Percentiles rank a stretch among this genome's conserved stretches.
Conservation (phyloP, 2,888 invertebrate genomes). For the Epistrophe grossulariae region DNA sequence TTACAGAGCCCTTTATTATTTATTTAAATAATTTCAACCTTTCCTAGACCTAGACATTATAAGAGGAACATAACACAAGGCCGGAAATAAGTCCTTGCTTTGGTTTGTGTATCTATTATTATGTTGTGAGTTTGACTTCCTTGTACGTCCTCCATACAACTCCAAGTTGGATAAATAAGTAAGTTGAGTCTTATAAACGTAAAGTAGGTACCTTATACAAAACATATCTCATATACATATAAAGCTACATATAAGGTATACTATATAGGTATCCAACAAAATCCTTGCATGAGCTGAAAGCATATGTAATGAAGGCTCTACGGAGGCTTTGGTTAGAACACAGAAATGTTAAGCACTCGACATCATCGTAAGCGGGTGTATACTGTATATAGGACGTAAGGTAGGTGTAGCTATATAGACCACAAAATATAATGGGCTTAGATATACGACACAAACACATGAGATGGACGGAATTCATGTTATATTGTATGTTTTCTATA, state of each 20-base stretch:
- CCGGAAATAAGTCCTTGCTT: slow-evolving; percentile 57
- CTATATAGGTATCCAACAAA: slow-evolving; percentile 21
- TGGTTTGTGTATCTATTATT: slow-evolving; percentile 37
- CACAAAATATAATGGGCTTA: slow-evolving; percentile 71
- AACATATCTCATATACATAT: neutral
- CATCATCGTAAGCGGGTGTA: slow-evolving; percentile 31
- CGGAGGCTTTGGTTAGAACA: slow-evolving; percentile 31
- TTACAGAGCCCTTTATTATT: neutral
- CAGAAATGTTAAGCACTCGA: slow-evolving; percentile 48
- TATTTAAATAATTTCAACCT: neutral
- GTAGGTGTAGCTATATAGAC: slow-evolving; percentile 23
- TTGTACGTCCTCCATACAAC: slow-evolving; percentile 24
- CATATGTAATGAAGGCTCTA: slow-evolving; percentile 59
- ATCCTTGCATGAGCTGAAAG: slow-evolving; percentile 53
- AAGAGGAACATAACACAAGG: slow-evolving; percentile 24
- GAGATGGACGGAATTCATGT: slow-evolving; percentile 22
- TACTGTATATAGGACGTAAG: neutral
- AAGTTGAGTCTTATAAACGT: slow-evolving; percentile 44
- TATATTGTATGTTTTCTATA: neutral
- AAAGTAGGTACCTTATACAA: neutral
- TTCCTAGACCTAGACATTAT: neutral
- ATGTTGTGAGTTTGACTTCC: slow-evolving; percentile 57
- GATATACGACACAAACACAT: slow-evolving; percentile 5
- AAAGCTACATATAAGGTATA: neutral
- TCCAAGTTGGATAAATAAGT: slow-evolving; percentile 56